Evolutionary conservation across 2,113 vertebrate genomes (phyloP), one percentile per base, ranked within the genome.

Genomic region (Myrmophylax atrothorax): DNA sequence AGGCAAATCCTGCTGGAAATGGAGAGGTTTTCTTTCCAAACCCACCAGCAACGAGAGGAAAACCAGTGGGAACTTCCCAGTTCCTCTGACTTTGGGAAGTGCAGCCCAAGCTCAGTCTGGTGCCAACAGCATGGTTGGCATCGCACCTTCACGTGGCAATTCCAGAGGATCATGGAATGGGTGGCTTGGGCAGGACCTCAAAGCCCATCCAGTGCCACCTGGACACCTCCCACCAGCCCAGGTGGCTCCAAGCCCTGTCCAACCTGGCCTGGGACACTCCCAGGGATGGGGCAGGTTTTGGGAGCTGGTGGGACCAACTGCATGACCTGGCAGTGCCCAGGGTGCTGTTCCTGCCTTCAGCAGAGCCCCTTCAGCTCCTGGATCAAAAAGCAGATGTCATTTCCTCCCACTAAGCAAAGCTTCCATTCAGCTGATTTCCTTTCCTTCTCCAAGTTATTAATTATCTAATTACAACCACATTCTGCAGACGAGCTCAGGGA

Each of bases 401-500:
- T 97, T 97, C 97, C 98, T 97, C 97, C 97, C 91, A 38, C 91
- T 3, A 81, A 97, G 98, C 97, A 98, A 97, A 97, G 95, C 95
- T 97, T 91, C 97, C 96, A 96, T 97, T 97, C 89, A 97, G 96
- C 90, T 83, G 63, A 93, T 97, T 96, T 93, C 87, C 79, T 50
- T 83, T 77, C 82, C 53, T 69, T 92, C 68, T 84, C 90, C 59
- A 49, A 74, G 91, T 89, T 88, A 97, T 97, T 98, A 98, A 97
- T 98, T 98, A 97, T 96, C 98, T 98, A 97, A 98, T 98, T 97
- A 97, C 96, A 97, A 91, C 94, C 97, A 98, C 94, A 95, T 97
- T 97, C 96, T 96, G 92, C 69, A 67, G 89, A 87, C 24, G 2
- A 92, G 74, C 92, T 80, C 5, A 5, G 78, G 67, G 59, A 88